Base-by-base conservation (phyloP, 2,113 vertebrate genomes). In the Indri indri region DNA sequence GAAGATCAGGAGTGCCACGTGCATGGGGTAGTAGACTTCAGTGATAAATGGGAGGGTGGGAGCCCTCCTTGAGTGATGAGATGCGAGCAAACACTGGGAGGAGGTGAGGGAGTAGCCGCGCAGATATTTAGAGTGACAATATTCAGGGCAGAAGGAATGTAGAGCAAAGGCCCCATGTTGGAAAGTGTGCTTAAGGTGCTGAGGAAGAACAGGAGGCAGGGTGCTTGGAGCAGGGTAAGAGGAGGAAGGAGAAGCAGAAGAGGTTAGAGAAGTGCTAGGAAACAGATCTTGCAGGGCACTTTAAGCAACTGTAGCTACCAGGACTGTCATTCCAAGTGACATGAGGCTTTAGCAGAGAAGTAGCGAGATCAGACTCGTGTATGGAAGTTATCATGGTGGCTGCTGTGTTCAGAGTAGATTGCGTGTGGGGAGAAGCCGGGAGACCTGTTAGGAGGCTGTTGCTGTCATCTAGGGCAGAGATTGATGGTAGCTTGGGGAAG, bases 401-500 rank as follows among this genome's bases (percentile, higher is more conserved):
- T 66, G 6, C 57, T 30, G 40, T 14, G 22, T 27, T 61, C 47
- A 34, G 6, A 8, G 42, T 8, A 5, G 32, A 42, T 0, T 8
- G 2, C 7, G 16, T 20, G 16, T 25, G n/a, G 45, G 22, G 52
- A 37, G 52, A 61, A 70, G 54, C 9, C 18, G 30, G n/a, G 47
- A 45, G 68, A 3, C 25, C 18, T 25, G 34, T n/a, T 59, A 37
- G 18, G 42, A 70, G 34, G 16, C 32, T 18, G 11, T 32, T 52
- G 59, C 74, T 34, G 27, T 37, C 13, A 18, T 20, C 66, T 8
- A 20, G 50, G 22, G 7, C 32, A n/a, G 47, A 40, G 27, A 22
- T 1, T 2, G 14, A 25, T 4, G 20, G n/a, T 23, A 6, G 18
- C 17, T 34, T 30, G 16, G 4, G 54, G 8, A 50, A 22, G 34